Base-by-base conservation (phyloP, 1,140 invertebrate genomes). In the Odontomachus brunneus region DNA sequence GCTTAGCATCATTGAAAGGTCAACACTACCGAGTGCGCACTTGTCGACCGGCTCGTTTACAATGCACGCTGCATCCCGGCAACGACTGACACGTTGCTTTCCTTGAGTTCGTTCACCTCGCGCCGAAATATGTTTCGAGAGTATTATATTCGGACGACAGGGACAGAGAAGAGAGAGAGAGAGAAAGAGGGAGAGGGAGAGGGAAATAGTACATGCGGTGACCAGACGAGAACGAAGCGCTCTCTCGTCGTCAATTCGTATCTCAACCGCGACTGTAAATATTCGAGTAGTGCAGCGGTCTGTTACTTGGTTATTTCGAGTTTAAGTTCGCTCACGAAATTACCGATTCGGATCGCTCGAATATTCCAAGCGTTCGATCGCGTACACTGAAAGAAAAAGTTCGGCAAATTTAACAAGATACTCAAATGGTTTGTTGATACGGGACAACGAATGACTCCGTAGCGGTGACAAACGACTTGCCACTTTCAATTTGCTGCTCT, bases 41-140 rank as follows among this genome's bases (percentile, higher is more conserved):
- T 90, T 88, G 88, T 90, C 89, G 88, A 88, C 88, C 83, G 84
- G 86, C 90, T 92, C 91, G 91, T 92, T 89, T 92, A 92, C 89
- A 89, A 93, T 92, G 90, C 92, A 88, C 88, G 87, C 80, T 92
- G 91, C 91, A 92, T 91, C 88, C 55, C 84, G 84, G 87, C 85
- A 69, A 73, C 73, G 85, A 88, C 89, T 81, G 86, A 91, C 88
- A 88, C 84, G 87, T 83, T 71, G 69, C 81, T 85, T 88, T 88
- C 83, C 89, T 90, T 82, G 84, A 85, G 92, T 90, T 90, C 92
- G 86, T 93, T 93, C 91, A 93, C 91, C 92, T 84, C 90, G 84
- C 63, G 73, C 87, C 83, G 76, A 91, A 90, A 91, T 91, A 88
- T 91, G 84, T 91, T 92, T 91, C 22, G 87, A 83, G 86, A 90